Evolutionary conservation across 1,140 invertebrate species (phyloP).

Genomic region (Drosophila malerkotliana): DNA sequence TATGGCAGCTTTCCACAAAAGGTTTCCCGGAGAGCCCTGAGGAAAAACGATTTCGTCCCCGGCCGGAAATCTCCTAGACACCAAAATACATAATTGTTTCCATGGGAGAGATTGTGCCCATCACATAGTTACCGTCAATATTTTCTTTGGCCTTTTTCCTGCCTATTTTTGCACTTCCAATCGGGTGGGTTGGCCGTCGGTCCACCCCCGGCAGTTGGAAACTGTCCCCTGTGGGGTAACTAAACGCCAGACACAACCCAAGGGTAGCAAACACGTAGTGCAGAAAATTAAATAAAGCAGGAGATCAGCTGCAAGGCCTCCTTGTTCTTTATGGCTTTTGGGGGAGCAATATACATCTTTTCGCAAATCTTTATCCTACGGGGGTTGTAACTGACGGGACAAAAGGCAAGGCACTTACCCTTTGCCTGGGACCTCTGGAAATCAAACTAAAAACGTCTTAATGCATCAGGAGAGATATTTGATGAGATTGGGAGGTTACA

Average conservation of each 20-base stretch:
- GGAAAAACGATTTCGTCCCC: constrained; percentile 46
- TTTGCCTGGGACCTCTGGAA: constrained; percentile 16
- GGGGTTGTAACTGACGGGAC: constrained; percentile 47
- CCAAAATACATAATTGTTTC: constrained; percentile 71
- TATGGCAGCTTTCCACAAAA: constrained; percentile 51
- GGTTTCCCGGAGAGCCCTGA: constrained; percentile 30
- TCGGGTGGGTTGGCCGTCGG: constrained; percentile 46
- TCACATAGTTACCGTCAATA: constrained; percentile 3
- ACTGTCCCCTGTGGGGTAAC: constrained; percentile 68
- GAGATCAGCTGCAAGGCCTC: constrained; percentile 57
- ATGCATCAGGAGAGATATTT: constrained; percentile 24
- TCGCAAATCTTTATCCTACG: constrained; percentile 53
- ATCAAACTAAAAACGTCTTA: constrained; percentile 38
- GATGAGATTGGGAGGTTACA: constrained; percentile 23
- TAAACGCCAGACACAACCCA: constrained; percentile 13
- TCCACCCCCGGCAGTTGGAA: constrained; percentile 61
- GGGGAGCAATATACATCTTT: constrained; percentile 72
- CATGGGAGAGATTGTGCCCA: constrained; percentile 53
- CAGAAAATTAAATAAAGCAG: constrained; percentile 68
- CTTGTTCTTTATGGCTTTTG: constrained; percentile 54
- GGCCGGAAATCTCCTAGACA: constrained; percentile 31
- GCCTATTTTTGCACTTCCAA: constrained; percentile 49
- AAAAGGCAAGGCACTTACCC: constrained; percentile 28
- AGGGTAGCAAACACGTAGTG: constrained; percentile 45
- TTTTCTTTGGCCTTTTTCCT: constrained; percentile 13